Conservation (phyloP, 2,888 invertebrate species). For the Cynaeus angustus region DNA sequence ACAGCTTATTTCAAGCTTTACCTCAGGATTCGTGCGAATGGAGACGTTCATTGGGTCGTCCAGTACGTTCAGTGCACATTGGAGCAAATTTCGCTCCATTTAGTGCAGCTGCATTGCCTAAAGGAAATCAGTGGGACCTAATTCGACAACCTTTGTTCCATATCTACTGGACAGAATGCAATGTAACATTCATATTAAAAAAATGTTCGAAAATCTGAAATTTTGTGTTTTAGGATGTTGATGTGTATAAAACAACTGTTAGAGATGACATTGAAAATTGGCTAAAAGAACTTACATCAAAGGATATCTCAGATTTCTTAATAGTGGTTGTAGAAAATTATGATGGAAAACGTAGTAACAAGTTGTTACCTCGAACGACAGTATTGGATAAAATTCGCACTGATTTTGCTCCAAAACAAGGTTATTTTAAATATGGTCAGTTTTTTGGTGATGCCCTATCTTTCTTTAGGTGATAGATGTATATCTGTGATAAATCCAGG, state of each 20-base stretch:
- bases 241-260: constrained; percentile 90
- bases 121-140: constrained; percentile 82
- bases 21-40: constrained; percentile 94
- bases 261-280: constrained; percentile 93
- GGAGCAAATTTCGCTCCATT: constrained; percentile 88
- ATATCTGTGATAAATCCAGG: constrained; percentile 93
- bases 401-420: constrained; percentile 94
- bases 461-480: constrained; percentile 79
- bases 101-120: constrained; percentile 82
- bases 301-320: constrained; percentile 92
- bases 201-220: not conserved
- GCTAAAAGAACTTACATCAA: constrained; percentile 84
- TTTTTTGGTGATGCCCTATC: no score
- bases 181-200: constrained; percentile 73
- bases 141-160: constrained; percentile 93
- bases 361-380: constrained; percentile 92
- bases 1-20: constrained; percentile 84
- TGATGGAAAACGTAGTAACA: constrained; percentile 93
- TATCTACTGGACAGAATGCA: constrained; percentile 96
- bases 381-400: constrained; percentile 95
- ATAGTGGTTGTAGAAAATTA: constrained; percentile 94
- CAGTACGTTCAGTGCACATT: constrained; percentile 87
- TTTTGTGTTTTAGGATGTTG: constrained; percentile 82
- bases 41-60: constrained; percentile 91
- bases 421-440: no score